These are phyloP conservation scores for Tiliacea aurago DNA, from an alignment of 2,888 invertebrate species.

Conservation along the genomic window DNA sequence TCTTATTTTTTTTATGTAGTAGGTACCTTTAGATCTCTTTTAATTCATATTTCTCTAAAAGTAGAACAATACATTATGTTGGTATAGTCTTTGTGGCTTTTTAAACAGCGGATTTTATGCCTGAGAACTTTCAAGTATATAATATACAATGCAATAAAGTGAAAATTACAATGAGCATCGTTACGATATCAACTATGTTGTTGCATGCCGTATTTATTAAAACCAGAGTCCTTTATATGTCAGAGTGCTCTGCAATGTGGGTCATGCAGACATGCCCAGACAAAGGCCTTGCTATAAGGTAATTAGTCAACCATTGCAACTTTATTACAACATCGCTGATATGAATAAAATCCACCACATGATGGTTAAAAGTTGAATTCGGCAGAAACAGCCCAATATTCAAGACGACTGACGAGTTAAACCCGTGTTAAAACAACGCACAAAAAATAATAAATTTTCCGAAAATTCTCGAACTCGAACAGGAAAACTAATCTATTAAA, in stretches of 20 bases:
- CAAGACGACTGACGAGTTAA: not conserved
- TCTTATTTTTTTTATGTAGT: not conserved
- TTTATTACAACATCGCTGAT: constrained; percentile 19
- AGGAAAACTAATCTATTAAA: not conserved
- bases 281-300: constrained; percentile 13
- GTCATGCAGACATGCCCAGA: constrained; percentile 15
- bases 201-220: constrained; percentile 7
- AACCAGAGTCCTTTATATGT: constrained; percentile 19
- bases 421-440: not conserved
- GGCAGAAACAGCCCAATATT: not conserved
- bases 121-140: not conserved
- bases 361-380: constrained; percentile 5
- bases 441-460: not conserved
- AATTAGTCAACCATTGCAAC: constrained; percentile 24
- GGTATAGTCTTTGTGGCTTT: not conserved
- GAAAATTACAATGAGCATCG: not conserved
- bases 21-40: not conserved
- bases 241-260: constrained; percentile 25
- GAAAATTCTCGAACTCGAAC: not conserved
- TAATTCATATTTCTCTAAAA: not conserved
- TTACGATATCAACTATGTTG: constrained; percentile 18
- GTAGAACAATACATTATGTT: not conserved
- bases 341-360: constrained; percentile 14
- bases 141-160: not conserved
- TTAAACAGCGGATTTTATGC: not conserved